phyloP scores from a whole-genome alignment of 2,113 vertebrate species.

The Cygnus buccinator region DNA sequence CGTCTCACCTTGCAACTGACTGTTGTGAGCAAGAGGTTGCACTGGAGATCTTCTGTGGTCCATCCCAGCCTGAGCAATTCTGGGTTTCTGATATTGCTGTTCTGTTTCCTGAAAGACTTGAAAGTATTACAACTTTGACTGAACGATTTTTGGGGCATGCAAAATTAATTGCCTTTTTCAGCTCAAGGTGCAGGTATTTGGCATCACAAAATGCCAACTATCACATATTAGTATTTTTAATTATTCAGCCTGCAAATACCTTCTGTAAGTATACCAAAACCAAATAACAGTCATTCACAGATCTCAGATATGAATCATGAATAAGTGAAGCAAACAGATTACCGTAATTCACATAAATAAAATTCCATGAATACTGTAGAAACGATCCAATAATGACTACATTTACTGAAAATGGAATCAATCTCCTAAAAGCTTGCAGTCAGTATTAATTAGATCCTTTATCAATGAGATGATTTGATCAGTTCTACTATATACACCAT shows the following conservation, averaged over 20 bases:
- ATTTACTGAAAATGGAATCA: neutral
- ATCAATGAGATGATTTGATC: slow-evolving; percentile 5
- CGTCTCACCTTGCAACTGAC: neutral
- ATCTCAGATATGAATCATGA: neutral
- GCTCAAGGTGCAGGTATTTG: neutral
- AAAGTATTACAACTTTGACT: neutral
- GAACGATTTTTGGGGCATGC: neutral
- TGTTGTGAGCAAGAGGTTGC: neutral
- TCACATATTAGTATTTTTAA: neutral
- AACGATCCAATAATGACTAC: neutral
- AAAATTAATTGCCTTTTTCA: neutral
- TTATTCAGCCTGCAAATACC: neutral
- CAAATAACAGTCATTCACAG: neutral
- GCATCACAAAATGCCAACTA: neutral
- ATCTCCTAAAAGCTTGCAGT: neutral
- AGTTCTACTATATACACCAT: neutral
- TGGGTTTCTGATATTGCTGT: neutral
- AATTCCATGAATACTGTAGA: neutral
- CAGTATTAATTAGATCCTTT: slow-evolving; percentile 10
- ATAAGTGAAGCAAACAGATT: slow-evolving; percentile 2
- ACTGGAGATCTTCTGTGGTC: neutral
- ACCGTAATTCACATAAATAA: neutral
- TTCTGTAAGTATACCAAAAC: neutral
- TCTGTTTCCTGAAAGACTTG: neutral
- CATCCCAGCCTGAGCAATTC: rapidly evolving